A percentile compares a stretch with the other conserved stretches of the same genome.
Conservation (phyloP, 2,888 invertebrate genomes). For the Chloroclystis v-ata region DNA sequence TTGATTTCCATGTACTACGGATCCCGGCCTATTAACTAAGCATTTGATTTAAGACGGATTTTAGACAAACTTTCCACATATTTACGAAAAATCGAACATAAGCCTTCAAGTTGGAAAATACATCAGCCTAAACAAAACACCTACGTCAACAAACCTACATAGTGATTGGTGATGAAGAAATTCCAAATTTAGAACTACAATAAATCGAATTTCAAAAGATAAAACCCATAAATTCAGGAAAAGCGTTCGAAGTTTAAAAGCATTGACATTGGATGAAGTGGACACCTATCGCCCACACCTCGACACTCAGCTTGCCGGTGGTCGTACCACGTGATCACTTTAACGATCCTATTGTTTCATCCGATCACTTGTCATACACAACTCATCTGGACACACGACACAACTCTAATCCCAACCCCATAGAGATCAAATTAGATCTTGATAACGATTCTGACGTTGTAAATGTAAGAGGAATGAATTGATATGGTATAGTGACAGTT, state of each 20-base stretch:
- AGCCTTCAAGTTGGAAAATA: no score
- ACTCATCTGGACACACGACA: background rate
- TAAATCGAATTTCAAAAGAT: background rate
- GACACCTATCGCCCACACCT: conserved; percentile 20
- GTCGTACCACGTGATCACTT: conserved; percentile 62
- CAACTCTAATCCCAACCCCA: conserved; percentile 25
- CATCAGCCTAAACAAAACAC: no score
- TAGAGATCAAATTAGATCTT: conserved; percentile 36
- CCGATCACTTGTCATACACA: conserved; percentile 55
- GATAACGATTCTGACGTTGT: conserved; percentile 25
- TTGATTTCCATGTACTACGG: no score
- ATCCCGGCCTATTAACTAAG: no score
- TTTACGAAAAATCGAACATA: no score
- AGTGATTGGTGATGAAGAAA: background rate
- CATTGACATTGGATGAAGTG: conserved; percentile 13
- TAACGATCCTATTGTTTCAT: conserved; percentile 73
- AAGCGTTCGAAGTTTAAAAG: conserved; percentile 5
- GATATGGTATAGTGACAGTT: conserved; percentile 55
- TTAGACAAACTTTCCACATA: no score
- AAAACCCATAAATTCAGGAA: conserved; percentile 2
- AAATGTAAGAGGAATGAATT: conserved; percentile 55
- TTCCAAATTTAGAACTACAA: background rate
- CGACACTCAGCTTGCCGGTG: conserved; percentile 54
- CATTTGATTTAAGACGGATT: no score
- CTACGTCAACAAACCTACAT: no score